Evolutionary conservation across 2,797 vertebrate genomes (phyloP), one percentile per base, ranked within the genome.

Genomic region (Notoglanidium macrostoma): DNA sequence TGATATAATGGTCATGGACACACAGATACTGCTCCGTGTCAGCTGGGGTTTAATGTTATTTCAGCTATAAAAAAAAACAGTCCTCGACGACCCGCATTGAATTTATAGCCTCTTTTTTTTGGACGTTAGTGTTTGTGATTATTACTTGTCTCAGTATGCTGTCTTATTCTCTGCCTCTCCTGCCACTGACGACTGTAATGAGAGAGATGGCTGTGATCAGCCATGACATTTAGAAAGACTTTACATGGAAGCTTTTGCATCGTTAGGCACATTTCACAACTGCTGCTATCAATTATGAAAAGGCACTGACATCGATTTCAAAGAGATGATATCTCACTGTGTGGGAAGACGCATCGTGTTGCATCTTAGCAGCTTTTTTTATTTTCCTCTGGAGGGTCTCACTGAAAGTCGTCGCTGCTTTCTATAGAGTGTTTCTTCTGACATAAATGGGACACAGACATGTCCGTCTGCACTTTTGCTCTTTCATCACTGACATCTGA

Each of bases 241-340:
- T 67, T 67, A 67, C n/a, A 83, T 67, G 80, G 44, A 67, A 23
- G 44, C 61, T 29, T 51, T 51, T 83, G 80, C 80, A 83, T 83
- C 61, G 23, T 83, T 83, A 83, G 80, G 44, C 44, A 83, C 44
- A 51, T 83, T 83, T 83, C 61, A 83, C 61, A 67, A 83, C 59
- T 51, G 15, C 61, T 83, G 80, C 26, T 32, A 51, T 83, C 80
- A 83, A 83, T 83, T 83, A 83, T 67, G 15, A 67, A 83, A 51
- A 67, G 80, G 61, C n/a, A 7, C 80, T 51, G 80, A 67, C 61
- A 83, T 83, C 9, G n/a, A 83, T 83, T 83, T 83, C 80, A 67
- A 83, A 67, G 61, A 51, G 61, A 51, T 67, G 44, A 83, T 67
- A 83, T 83, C 80, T 49, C 59, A 51, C 61, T 67, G 80, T 83